Base-by-base conservation (phyloP, 2,888 invertebrate genomes). In the Hypena proboscidalis region DNA sequence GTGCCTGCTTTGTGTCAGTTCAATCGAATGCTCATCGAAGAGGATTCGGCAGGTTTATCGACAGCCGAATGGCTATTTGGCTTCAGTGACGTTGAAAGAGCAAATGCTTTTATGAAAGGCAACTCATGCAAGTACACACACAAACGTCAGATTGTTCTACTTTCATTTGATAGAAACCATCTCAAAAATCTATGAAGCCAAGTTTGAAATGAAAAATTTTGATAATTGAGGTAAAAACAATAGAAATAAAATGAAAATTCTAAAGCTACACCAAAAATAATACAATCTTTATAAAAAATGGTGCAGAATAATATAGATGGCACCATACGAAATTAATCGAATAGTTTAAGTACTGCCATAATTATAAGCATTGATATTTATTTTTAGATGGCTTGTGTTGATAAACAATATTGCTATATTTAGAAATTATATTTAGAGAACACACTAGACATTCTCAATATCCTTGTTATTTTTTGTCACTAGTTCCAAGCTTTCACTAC, bases 321-420 rank as follows among this genome's bases (percentile, higher is more conserved):
- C 58, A 68, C 45, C 42, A 37, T 36, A 60, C 10, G 29, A 52
- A 50, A 33, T 39, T 34, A 40, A 39, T 46, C 20, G 10, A 20
- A 42, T 60, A 64, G 32, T 49, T 49, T 52, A 59, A 69, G 68
- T 68, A 80, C 80, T 80, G 80, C 78, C 78, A 77, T 75, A 63
- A 62, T 50, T 53, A 35, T 74, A 76, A 71, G 62, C 59, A 59
- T 69, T 51, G 36, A 59, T 60, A 60, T 65, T 73, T 75, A 71
- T 76, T 74, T 75, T 74, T 70, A 71, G 62, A 53, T 26, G 17
- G 65, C 49, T 65, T 60, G 26, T 60, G 59, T 63, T 59, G 14
- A 15, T 23, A 35, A 10, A 59, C 46, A 49, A 22, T 50, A 21
- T 34, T 13, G 46, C 46, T 45, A 38, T 42, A 48, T 30, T 44